Conservation (phyloP, 92 coral and sea anemone genomes). For the Palythoa caribaeorum region DNA sequence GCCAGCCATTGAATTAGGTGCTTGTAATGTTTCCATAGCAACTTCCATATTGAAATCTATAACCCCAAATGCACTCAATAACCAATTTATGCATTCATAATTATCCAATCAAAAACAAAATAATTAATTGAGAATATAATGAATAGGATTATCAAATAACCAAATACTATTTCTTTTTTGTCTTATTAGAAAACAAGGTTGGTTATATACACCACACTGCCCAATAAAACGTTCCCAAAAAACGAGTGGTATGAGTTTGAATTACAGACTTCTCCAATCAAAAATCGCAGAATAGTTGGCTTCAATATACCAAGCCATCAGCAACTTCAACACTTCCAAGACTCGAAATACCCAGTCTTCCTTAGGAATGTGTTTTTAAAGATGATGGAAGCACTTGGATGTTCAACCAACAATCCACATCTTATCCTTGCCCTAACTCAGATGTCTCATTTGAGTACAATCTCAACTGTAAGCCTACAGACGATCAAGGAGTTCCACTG, state of each 20-base stretch:
- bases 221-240: conserved; percentile 47
- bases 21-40: conserved; percentile 6
- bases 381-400: conserved; percentile 48
- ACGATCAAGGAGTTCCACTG: conserved; percentile 27
- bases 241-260: conserved; percentile 53
- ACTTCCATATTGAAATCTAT: conserved; percentile 1
- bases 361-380: conserved; percentile 40
- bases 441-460: conserved; percentile 49
- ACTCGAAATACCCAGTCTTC: conserved; percentile 41
- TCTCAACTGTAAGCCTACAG: conserved; percentile 40
- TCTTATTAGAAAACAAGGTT: conserved; percentile 19
- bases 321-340: conserved; percentile 37
- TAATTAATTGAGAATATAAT: neutral
- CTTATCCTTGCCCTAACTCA: conserved; percentile 44
- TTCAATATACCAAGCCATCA: conserved; percentile 41
- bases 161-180: conserved; percentile 1
- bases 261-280: conserved; percentile 49
- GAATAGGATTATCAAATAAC: conserved; percentile 1
- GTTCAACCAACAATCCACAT: conserved; percentile 50
- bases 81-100: no score
- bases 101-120: neutral
- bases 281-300: conserved; percentile 35
- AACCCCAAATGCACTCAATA: conserved; percentile 3
- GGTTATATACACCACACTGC: conserved; percentile 37
- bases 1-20: conserved; percentile 1